Percentiles rank a stretch among this genome's conserved stretches.
phyloP scores from a whole-genome alignment of 2,888 invertebrate genomes.

The Nomada fucata region DNA sequence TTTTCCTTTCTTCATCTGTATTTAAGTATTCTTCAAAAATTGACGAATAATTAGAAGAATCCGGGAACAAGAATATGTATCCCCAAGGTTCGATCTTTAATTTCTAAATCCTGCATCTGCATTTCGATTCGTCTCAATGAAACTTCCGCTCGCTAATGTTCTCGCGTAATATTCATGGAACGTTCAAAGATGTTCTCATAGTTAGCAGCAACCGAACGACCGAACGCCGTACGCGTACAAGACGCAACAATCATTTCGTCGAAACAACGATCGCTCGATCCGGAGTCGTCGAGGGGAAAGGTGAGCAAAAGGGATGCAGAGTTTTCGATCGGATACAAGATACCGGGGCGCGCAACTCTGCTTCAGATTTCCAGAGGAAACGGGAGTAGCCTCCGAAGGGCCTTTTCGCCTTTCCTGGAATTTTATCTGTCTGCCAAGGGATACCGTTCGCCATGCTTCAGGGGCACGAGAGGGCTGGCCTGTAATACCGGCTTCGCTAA shows the following conservation, averaged over 20 bases:
- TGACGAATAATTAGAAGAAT: too few species aligned
- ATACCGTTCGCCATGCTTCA: conserved; percentile 48
- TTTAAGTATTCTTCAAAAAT: too few species aligned
- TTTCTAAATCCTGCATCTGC: too few species aligned
- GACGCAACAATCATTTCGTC: conserved; percentile 59
- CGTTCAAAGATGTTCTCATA: too few species aligned
- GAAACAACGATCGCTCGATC: conserved; percentile 71
- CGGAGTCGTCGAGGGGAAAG: conserved; percentile 54
- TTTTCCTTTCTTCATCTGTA: too few species aligned
- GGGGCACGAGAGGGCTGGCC: conserved; percentile 52
- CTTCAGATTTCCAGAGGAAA: conserved; percentile 65
- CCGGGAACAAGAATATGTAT: too few species aligned
- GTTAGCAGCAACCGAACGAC: too few species aligned
- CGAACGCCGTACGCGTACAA: too few species aligned
- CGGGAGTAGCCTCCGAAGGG: conserved; percentile 51
- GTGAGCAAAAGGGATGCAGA: conserved; percentile 3
- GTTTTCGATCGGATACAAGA: conserved; percentile 57
- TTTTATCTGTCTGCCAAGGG: conserved; percentile 76
- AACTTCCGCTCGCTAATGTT: too few species aligned
- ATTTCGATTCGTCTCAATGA: too few species aligned
- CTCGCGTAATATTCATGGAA: too few species aligned
- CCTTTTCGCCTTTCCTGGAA: conserved; percentile 74
- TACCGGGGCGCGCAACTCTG: conserved; percentile 46
- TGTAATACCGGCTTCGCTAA: conserved; percentile 68
- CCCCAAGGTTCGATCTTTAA: too few species aligned